Percentiles rank a stretch among this genome's conserved stretches.
These are phyloP conservation scores for Fregata magnificens DNA, from an alignment of 2,113 vertebrate genomes.

Conservation along the genomic window DNA sequence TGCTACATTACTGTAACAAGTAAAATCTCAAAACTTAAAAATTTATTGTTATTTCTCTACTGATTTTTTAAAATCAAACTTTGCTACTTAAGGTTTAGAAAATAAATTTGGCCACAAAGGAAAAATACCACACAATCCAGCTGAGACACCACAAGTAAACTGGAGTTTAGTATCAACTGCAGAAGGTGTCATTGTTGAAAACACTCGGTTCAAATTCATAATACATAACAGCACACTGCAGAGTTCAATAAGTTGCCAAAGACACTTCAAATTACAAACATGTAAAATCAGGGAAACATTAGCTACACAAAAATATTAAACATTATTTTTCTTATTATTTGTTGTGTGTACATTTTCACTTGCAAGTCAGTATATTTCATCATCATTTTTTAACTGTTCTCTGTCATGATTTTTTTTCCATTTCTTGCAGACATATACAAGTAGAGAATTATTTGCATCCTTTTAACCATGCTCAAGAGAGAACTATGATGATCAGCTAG, in stretches of 20 bases:
- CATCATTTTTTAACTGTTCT: neutral
- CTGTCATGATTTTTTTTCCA: neutral
- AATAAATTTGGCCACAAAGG: neutral
- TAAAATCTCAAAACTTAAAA: neutral
- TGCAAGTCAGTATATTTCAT: neutral
- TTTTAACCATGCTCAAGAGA: neutral
- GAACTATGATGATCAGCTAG: neutral
- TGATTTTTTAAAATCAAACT: neutral
- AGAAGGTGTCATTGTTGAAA: neutral
- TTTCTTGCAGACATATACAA: neutral
- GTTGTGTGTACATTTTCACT: neutral
- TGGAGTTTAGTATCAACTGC: neutral
- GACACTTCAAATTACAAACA: neutral
- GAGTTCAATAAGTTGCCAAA: neutral
- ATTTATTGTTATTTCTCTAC: neutral
- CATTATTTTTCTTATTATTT: neutral
- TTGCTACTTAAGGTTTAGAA: neutral
- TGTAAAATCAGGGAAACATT: neutral
- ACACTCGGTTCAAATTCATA: neutral
- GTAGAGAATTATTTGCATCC: neutral
- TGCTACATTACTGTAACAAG: neutral
- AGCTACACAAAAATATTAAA: neutral
- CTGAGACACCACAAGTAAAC: neutral
- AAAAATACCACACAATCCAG: neutral
- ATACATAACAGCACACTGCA: neutral